phyloP scores from a whole-genome alignment of 30 jellyfish, hydroid and myxozoan genomes.

The Aurelia sp. region DNA sequence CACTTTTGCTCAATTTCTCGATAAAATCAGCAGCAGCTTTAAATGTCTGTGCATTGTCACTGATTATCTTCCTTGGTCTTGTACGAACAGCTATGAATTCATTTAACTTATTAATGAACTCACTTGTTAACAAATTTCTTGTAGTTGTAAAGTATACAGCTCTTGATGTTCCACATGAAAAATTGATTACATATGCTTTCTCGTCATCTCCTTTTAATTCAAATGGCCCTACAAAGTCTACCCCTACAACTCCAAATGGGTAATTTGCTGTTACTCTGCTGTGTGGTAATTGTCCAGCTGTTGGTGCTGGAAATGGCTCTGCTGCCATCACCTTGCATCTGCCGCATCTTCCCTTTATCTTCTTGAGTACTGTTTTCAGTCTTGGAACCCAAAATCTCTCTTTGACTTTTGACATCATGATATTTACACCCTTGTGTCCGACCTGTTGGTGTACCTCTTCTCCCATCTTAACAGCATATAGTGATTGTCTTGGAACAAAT shows the following conservation, averaged over 20 bases:
- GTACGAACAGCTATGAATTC: conserved; percentile 39
- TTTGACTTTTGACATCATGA: neutral
- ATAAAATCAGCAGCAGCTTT: conserved; percentile 24
- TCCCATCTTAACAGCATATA: neutral
- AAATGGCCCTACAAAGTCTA: conserved; percentile 26
- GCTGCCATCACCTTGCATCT: conserved; percentile 60
- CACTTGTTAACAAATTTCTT: conserved; percentile 4
- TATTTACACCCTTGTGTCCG: conserved; percentile 15
- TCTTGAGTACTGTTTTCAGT: conserved; percentile 28
- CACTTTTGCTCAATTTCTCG: neutral
- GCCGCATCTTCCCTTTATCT: conserved; percentile 33
- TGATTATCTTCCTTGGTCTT: conserved; percentile 39
- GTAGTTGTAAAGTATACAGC: conserved; percentile 36
- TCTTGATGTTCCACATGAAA: conserved; percentile 57
- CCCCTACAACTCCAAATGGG: conserved; percentile 20
- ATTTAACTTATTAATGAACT: conserved; percentile 41
- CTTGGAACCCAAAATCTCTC: conserved; percentile 32
- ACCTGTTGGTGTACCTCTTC: conserved; percentile 1
- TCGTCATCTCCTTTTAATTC: conserved; percentile 1
- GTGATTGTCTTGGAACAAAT: conserved; percentile 1
- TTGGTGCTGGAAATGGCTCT: conserved; percentile 55
- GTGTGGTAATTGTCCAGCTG: conserved; percentile 34
- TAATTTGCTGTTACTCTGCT: conserved; percentile 40
- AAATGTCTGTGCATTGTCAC: conserved; percentile 57
- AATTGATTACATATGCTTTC: conserved; percentile 42